Evolutionary conservation across 2,888 invertebrate genomes (phyloP).

Genomic region (Acheta domesticus): DNA sequence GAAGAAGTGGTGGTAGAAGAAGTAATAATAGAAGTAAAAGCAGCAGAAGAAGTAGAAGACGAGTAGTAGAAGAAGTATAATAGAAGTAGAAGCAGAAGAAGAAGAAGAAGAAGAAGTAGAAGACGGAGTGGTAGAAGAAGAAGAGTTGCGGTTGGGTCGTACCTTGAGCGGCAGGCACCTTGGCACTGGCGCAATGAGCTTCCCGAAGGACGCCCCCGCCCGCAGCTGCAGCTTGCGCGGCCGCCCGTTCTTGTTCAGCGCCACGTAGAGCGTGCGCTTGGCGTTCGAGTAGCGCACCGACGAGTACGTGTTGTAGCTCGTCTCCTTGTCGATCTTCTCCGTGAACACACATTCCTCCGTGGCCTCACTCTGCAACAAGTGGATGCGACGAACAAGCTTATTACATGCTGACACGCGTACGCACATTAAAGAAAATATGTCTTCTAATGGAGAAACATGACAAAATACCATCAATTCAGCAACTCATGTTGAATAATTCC

Average conservation of each 20-base stretch:
- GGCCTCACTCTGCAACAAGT: constrained; percentile 77
- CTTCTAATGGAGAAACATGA: no score
- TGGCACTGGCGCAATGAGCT: constrained; percentile 70
- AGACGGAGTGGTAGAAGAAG: no score
- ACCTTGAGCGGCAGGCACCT: constrained; percentile 64
- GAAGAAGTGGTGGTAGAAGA: no score
- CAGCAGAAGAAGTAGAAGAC: no score
- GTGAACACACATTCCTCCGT: constrained; percentile 79
- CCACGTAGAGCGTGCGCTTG: constrained; percentile 68
- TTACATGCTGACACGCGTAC: no score
- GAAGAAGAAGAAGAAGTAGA: no score
- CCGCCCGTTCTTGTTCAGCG: constrained; percentile 69
- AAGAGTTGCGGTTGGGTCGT: constrained; percentile 49
- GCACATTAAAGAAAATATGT: no score
- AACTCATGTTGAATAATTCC: no score
- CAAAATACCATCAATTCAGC: no score
- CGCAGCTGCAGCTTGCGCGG: constrained; percentile 71
- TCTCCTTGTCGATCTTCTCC: constrained; percentile 76
- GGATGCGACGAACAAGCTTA: constrained; percentile 37
- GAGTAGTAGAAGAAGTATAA: no score
- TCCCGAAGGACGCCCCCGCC: constrained; percentile 63
- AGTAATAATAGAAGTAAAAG: no score
- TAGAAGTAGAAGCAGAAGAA: no score
- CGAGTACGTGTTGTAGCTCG: constrained; percentile 79
- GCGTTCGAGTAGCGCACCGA: constrained; percentile 68